phyloP scores from a whole-genome alignment of 1,140 invertebrate species.

The Linepithema humile region DNA sequence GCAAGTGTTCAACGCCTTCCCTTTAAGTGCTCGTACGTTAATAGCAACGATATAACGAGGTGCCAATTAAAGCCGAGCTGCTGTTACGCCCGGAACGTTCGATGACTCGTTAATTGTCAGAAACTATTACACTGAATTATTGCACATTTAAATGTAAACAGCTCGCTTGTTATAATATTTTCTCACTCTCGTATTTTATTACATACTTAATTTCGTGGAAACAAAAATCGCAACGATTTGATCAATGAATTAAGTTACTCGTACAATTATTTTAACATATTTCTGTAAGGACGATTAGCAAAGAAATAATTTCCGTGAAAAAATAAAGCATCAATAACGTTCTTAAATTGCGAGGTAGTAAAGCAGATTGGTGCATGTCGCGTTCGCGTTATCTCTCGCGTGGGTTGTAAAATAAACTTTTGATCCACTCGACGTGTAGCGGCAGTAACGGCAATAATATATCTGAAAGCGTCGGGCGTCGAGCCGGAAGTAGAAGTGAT shows the following conservation, averaged over 20 bases:
- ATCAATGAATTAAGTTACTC: neutral
- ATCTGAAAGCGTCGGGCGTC: conserved; percentile 33
- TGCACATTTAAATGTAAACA: neutral
- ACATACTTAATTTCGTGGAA: neutral
- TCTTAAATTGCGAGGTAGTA: neutral
- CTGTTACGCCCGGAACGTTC: neutral
- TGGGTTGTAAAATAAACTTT: conserved; percentile 33
- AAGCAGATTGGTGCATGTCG: conserved; percentile 2
- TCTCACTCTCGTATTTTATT: neutral
- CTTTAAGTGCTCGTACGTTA: conserved; percentile 31
- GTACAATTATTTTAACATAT: neutral
- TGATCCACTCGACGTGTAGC: conserved; percentile 39
- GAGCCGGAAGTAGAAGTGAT: conserved; percentile 50
- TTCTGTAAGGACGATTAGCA: neutral
- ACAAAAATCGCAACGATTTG: neutral
- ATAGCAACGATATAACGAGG: conserved; percentile 46
- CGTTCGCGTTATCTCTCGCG: conserved; percentile 8
- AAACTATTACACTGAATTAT: neutral
- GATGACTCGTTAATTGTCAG: neutral
- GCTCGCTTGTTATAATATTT: neutral
- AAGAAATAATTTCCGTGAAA: neutral
- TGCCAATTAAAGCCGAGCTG: conserved; percentile 61
- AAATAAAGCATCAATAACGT: neutral
- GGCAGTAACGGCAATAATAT: conserved; percentile 45
- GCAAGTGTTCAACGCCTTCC: conserved; percentile 18